Conservation (phyloP, 2,113 vertebrate genomes). For the Piaya cayana region DNA sequence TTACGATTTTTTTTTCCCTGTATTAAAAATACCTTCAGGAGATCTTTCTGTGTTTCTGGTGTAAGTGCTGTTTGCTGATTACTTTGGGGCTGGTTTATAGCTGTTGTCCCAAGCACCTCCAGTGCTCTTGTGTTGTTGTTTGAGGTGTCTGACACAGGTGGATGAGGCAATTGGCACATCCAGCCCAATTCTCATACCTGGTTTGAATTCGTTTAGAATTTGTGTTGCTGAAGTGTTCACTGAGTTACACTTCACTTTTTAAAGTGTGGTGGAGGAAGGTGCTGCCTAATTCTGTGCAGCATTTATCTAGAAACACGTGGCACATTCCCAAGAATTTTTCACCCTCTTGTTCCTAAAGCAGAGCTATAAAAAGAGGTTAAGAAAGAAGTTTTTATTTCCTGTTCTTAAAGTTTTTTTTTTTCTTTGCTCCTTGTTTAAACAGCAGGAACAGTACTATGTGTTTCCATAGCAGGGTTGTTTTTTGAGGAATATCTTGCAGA, state of each 20-base stretch:
- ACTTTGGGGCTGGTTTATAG: neutral
- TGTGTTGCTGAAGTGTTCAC: neutral
- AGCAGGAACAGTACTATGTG: neutral
- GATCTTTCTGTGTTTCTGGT: neutral
- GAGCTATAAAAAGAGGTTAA: neutral
- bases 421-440: neutral
- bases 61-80: neutral
- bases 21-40: neutral
- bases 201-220: neutral
- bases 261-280: neutral
- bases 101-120: neutral
- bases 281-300: neutral
- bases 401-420: neutral
- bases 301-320: rapidly evolving
- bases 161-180: neutral
- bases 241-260: rapidly evolving
- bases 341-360: neutral
- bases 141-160: neutral
- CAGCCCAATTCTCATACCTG: rapidly evolving
- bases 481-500: neutral
- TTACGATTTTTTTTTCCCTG: too few species aligned
- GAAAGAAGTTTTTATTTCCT: neutral
- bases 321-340: neutral
- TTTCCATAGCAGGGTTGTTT: neutral
- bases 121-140: neutral